Conservation (phyloP, 2,888 invertebrate genomes). For the Eueremaeus valkanovi region DNA sequence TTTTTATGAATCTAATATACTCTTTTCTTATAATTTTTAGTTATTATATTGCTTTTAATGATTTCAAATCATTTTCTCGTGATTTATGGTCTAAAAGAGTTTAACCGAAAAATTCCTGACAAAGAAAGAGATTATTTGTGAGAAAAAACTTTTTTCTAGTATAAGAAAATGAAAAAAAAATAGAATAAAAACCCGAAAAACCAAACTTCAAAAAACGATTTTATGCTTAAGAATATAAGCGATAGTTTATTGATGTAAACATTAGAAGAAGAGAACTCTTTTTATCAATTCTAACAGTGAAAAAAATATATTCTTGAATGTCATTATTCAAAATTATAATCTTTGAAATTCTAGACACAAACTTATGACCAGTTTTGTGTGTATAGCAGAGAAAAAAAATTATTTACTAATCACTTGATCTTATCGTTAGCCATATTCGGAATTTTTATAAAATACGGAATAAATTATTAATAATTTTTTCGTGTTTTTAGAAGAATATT, state of each 20-base stretch:
- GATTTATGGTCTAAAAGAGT: neutral
- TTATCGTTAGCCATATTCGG: neutral
- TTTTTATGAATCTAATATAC: slow-evolving; percentile 12
- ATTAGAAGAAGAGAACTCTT: too few relatives aligned
- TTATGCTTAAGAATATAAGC: too few relatives aligned
- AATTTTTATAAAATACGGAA: neutral
- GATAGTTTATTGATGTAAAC: neutral
- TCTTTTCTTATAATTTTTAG: neutral
- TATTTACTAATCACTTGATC: neutral
- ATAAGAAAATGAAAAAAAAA: neutral
- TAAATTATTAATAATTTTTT: neutral
- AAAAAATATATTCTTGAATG: neutral
- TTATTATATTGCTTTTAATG: slow-evolving; percentile 11
- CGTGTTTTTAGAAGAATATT: neutral
- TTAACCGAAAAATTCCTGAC: neutral
- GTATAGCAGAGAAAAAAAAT: neutral
- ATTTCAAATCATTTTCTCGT: neutral
- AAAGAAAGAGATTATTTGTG: neutral
- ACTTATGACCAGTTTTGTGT: too few relatives aligned
- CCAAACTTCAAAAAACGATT: too few relatives aligned
- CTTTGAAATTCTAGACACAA: too few relatives aligned
- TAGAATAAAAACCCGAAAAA: neutral
- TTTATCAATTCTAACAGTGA: too few relatives aligned
- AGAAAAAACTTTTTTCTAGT: neutral
- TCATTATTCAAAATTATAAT: too few relatives aligned